phyloP scores from a whole-genome alignment of 2,113 vertebrate species.

The Hipposideros armiger region DNA sequence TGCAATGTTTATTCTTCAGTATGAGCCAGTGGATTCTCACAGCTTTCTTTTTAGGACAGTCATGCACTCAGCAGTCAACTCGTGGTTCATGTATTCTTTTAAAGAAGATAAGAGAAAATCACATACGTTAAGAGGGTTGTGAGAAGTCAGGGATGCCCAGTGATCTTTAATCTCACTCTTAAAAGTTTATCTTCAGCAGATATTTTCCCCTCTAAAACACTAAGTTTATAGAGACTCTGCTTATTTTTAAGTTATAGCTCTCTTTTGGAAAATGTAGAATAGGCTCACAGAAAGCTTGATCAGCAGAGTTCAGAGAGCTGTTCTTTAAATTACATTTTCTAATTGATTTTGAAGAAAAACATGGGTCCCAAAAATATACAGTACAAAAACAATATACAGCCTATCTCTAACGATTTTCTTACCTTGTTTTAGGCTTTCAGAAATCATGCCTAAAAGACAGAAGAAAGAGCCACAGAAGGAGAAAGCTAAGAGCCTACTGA shows the following conservation, averaged over 20 bases:
- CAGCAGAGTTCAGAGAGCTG: not conserved
- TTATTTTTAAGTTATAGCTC: not conserved
- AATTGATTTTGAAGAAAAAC: constrained; percentile 8
- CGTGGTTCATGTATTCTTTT: not conserved
- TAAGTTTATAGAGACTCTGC: not conserved
- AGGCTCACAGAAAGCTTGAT: not conserved
- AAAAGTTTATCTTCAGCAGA: not conserved
- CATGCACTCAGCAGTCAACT: not conserved
- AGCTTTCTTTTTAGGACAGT: not conserved
- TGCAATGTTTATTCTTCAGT: not conserved
- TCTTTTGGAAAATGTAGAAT: constrained; percentile 17
- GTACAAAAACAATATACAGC: not conserved
- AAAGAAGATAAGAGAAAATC: not conserved
- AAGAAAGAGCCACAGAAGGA: not conserved
- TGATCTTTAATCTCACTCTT: not conserved
- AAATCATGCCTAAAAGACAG: not conserved
- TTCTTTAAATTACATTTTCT: constrained; percentile 30
- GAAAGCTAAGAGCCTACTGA: not conserved
- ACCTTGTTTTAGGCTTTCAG: not conserved
- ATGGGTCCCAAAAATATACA: not conserved
- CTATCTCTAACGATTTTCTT: not conserved
- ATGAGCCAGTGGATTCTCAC: not conserved
- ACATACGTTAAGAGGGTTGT: not conserved
- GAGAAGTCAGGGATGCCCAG: not conserved
- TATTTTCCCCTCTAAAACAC: not conserved